Conservation (phyloP, 2,888 invertebrate genomes). For the Apamea anceps region DNA sequence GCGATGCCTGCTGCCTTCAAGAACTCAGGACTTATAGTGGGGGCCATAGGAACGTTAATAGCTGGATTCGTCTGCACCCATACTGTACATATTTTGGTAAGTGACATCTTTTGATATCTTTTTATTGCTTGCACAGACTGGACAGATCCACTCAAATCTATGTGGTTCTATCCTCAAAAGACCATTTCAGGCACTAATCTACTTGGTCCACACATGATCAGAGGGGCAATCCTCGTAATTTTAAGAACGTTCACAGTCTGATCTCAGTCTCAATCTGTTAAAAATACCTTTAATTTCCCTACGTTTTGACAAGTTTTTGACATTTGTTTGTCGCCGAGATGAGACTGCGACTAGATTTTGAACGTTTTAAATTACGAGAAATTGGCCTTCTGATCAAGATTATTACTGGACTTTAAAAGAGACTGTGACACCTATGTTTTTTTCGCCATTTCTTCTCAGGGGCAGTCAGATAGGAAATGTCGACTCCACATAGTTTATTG, state of each 20-base stretch:
- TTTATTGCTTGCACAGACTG: background rate
- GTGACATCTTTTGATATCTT: slow-evolving; percentile 46
- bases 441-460: background rate
- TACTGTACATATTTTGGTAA: slow-evolving; percentile 94
- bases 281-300: too few relatives aligned
- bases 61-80: slow-evolving; percentile 97
- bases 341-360: too few relatives aligned
- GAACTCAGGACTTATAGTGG: slow-evolving; percentile 95
- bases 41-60: slow-evolving; percentile 93
- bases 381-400: background rate
- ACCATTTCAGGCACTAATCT: background rate
- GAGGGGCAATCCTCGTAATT: too few relatives aligned
- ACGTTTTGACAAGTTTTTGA: too few relatives aligned
- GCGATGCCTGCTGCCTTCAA: slow-evolving; percentile 97
- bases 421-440: background rate
- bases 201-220: background rate
- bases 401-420: background rate
- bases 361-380: too few relatives aligned
- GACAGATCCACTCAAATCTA: too few relatives aligned
- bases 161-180: too few relatives aligned
- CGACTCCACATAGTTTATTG: background rate
- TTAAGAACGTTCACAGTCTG: too few relatives aligned
- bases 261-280: too few relatives aligned
- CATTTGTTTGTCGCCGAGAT: too few relatives aligned
- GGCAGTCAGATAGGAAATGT: background rate